A percentile compares a stretch with the other conserved stretches of the same genome.
Conservation (phyloP, 2,888 invertebrate genomes). For the Conistra vaccinii region DNA sequence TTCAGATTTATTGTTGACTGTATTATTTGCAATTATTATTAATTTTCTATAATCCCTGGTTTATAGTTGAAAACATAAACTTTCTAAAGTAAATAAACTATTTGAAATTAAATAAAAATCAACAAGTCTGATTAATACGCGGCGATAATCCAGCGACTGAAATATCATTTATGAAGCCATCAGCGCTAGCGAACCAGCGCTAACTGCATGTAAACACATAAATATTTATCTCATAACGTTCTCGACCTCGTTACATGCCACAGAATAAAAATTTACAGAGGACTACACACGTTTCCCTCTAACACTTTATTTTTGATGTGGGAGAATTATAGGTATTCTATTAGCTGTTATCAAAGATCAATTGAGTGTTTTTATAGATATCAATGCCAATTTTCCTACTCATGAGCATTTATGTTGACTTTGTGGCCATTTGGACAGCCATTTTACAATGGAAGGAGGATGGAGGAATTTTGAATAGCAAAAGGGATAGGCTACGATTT, state of each 20-base stretch:
- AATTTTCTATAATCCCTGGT: neutral
- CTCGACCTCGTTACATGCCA: constrained; percentile 59
- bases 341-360: too few species aligned
- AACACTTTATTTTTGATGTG: too few species aligned
- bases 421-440: neutral
- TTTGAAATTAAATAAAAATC: constrained; percentile 51
- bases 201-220: constrained; percentile 69
- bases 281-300: neutral
- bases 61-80: too few species aligned
- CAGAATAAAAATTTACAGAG: constrained; percentile 31
- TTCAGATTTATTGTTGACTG: neutral
- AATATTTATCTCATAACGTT: constrained; percentile 65
- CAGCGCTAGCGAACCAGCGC: constrained; percentile 56
- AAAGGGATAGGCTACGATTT: too few species aligned
- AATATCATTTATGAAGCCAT: constrained; percentile 66
- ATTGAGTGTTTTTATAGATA: neutral
- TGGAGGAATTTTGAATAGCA: too few species aligned
- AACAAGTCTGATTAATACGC: constrained; percentile 56
- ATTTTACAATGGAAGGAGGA: too few species aligned
- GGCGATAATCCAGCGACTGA: constrained; percentile 54
- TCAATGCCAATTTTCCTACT: neutral
- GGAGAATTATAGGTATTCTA: too few species aligned
- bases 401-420: neutral
- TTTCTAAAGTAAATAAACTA: too few species aligned
- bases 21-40: constrained; percentile 1